Percentiles rank a stretch among this genome's conserved stretches.
Conservation (phyloP, 2,888 invertebrate genomes). For the Dilophus febrilis region DNA sequence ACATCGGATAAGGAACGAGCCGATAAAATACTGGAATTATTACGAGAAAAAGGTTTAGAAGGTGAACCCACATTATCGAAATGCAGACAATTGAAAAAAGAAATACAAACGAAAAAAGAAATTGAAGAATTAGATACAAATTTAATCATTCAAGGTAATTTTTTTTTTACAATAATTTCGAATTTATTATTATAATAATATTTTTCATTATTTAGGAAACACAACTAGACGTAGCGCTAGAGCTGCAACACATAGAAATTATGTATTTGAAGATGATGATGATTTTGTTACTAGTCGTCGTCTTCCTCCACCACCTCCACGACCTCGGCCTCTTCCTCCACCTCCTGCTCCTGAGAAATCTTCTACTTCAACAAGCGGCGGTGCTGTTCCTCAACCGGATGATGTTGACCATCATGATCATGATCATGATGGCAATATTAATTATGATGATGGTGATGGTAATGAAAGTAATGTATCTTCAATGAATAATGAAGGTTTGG, state of each 20-base stretch:
- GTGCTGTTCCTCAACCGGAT: too few species aligned
- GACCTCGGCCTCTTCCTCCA: too few species aligned
- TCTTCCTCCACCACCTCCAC: too few species aligned
- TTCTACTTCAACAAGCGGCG: too few species aligned
- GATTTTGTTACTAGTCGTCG: too few species aligned
- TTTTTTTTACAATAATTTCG: too few species aligned
- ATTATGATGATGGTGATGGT: not conserved
- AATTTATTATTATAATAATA: too few species aligned
- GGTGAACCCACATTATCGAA: conserved; percentile 35
- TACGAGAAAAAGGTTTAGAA: conserved; percentile 31
- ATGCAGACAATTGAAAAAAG: conserved; percentile 18
- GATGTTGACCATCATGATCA: too few species aligned
- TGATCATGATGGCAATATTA: too few species aligned
- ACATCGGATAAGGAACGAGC: conserved; percentile 37
- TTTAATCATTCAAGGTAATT: conserved; percentile 4
- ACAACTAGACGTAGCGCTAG: not conserved
- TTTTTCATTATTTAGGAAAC: too few species aligned
- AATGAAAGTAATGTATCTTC: not conserved
- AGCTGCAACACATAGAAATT: not conserved
- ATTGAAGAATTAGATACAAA: conserved; percentile 7
- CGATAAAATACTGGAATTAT: conserved; percentile 31
- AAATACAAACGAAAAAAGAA: conserved; percentile 5
- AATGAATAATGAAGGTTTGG: not conserved
- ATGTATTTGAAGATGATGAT: not conserved
- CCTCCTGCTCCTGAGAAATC: too few species aligned